Base-by-base conservation (phyloP, 2,888 invertebrate species). In the Drosophila neonasuta region DNA sequence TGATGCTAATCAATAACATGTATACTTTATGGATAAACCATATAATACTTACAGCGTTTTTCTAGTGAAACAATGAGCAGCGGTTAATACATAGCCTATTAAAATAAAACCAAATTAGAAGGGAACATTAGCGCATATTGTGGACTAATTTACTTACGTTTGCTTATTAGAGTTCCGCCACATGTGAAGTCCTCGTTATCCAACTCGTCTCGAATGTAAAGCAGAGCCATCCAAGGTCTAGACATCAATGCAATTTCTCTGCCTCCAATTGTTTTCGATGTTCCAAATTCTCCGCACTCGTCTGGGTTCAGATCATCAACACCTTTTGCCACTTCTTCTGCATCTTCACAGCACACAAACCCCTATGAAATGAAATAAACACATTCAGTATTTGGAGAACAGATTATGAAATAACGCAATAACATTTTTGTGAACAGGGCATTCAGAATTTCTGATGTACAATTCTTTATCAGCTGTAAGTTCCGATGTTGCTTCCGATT, bases 151-250 rank as follows among this genome's bases (percentile, higher is more conserved):
- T 36, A 58, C 69, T 59, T 62, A 72, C 73, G 57, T 6, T 46
- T 36, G 11, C 59, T 59, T 29, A 74, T 69, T 9, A 74, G 39
- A 1, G 62, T 57, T 3, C 73, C 73, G 2, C 48, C 60, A 49
- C 74, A 74, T 0, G 0, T 0, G 11, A 70, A 73, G 0, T n/a
- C 9, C 0, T 55, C 5, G 0, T 0, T 0, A 2, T 5, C 15
- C 2, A 2, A 1, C 2, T 1, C 0, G 1, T 0, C 5, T 4
- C 3, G 13, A 1, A 61, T 11, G 7, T 10, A 39, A 1, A 74
- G 60, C 4, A 73, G 48, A 4, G 55, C 45, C 66, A 73, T 63
- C 74, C 73, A 73, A 7, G 74, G 73, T 46, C 73, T 66, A 9
- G 73, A 51, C 39, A 60, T 51, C 20, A 69, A 1, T 1, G 3